Base-by-base conservation (phyloP, 2,888 invertebrate species). In the Anaspis maculata region DNA sequence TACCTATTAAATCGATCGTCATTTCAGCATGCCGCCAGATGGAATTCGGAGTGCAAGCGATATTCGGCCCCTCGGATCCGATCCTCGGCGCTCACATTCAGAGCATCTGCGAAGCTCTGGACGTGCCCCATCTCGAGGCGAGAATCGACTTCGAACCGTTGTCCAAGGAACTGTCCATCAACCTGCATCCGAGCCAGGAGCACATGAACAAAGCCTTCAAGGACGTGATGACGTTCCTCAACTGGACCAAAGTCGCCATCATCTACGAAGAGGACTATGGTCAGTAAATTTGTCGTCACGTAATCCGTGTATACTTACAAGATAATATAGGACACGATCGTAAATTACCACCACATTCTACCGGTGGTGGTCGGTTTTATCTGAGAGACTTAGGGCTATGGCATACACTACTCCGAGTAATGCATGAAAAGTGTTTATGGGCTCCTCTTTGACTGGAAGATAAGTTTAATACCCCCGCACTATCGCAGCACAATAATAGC, bases 181-280 rank as follows among this genome's bases (percentile, higher is more conserved):
- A 90, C 67, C 69, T 95, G 31, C 85, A 87, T 62, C 95, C 95
- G 0, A 79, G 89, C 6, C 83, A 87, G 45, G 76, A 78, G 34
- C 73, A 85, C 44, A 74, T 94, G 60, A 85, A 89, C 57, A 73
- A 73, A 57, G 87, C 88, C 0, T 89, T 90, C 64, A 74, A 81
- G 35, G 92, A 94, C 56, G 74, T 92, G 45, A 86, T 94, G 62
- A 70, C 77, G 6, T 87, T 87, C 61, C 75, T 92, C 39, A 89
- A 90, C 61, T 95, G 95, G 95, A 88, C 88, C 2, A 79, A 83
- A 57, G 88, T 94, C 54, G 92, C 90, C 1, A 83, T 96, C 33
- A 79, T 96, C 25, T 95, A 94, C 57, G 94, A 96, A 57, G 89
- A 94, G 54, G 90, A 91, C 51, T 80, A 82, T 57, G 88, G 89